phyloP scores from a whole-genome alignment of 2,113 vertebrate genomes.

The Takifugu flavidus region DNA sequence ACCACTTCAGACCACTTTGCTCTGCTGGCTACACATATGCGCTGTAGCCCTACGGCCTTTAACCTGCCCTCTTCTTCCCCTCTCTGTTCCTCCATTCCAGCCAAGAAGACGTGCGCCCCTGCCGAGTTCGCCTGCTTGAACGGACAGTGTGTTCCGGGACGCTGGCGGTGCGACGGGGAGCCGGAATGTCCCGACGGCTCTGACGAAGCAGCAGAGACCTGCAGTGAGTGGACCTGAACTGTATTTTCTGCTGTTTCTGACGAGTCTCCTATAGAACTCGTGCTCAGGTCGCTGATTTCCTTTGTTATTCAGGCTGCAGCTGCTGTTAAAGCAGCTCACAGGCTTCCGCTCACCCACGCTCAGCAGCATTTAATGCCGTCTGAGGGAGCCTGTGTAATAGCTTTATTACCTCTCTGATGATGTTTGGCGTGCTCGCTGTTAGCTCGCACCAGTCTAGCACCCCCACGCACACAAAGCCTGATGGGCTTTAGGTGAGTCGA shows the following conservation, averaged over 20 bases:
- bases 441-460: constrained; percentile 27
- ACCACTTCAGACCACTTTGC: too few relatives aligned
- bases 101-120: constrained; percentile 85
- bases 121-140: constrained; percentile 91
- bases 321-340: constrained; percentile 21
- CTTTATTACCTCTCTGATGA: constrained; percentile 41
- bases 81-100: constrained; percentile 33
- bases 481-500: constrained; percentile 14
- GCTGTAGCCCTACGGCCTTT: constrained; percentile 5
- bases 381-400: constrained; percentile 21
- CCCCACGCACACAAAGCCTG: constrained; percentile 33
- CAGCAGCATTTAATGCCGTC: constrained; percentile 33
- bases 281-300: constrained; percentile 41
- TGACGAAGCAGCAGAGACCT: constrained; percentile 86
- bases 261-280: constrained; percentile 9
- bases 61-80: neutral
- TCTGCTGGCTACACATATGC: too few relatives aligned
- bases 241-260: neutral
- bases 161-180: constrained; percentile 94
- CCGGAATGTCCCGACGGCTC: constrained; percentile 91
- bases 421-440: constrained; percentile 38
- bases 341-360: constrained; percentile 41
- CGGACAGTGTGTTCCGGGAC: constrained; percentile 88
- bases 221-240: constrained; percentile 79
- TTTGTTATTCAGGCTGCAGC: constrained; percentile 34